A percentile compares a stretch with the other conserved stretches of the same genome.
Conservation (phyloP, 2,797 vertebrate species). For the Pogonophryne albipinna region DNA sequence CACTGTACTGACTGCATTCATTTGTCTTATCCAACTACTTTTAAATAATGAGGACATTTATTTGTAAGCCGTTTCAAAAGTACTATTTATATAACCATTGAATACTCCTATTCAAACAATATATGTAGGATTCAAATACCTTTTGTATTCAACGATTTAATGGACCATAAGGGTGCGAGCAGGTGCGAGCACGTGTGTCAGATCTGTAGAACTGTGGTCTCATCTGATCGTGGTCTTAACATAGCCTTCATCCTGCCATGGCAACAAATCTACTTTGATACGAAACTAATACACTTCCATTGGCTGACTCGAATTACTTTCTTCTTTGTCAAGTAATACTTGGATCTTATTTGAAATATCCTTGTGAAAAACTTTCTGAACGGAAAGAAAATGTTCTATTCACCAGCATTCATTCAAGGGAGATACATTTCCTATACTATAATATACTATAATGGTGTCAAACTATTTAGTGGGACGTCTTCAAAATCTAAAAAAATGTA, state of each 20-base stretch:
- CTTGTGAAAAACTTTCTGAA: too few species aligned
- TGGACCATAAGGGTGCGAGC: too few species aligned
- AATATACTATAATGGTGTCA: too few species aligned
- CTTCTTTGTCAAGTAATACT: too few species aligned
- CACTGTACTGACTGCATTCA: not conserved
- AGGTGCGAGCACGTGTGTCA: not conserved
- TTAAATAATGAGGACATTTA: not conserved
- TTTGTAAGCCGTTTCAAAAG: slow-evolving; percentile 4
- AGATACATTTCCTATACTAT: not conserved
- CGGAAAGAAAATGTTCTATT: not conserved
- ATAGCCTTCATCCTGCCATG: not conserved
- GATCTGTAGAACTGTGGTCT: not conserved
- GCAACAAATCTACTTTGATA: not conserved
- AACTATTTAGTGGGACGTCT: too few species aligned
- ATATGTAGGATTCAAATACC: not conserved
- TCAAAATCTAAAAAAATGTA: too few species aligned
- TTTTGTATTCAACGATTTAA: not conserved
- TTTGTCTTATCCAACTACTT: not conserved
- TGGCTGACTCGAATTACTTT: too few species aligned
- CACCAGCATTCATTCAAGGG: not conserved
- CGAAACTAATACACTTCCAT: too few species aligned
- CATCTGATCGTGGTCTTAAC: not conserved
- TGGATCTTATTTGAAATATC: too few species aligned
- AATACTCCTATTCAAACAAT: not conserved
- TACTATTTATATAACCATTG: slow-evolving; percentile 5